Conservation (phyloP, 2,888 invertebrate genomes). For the Octodonta nipae region DNA sequence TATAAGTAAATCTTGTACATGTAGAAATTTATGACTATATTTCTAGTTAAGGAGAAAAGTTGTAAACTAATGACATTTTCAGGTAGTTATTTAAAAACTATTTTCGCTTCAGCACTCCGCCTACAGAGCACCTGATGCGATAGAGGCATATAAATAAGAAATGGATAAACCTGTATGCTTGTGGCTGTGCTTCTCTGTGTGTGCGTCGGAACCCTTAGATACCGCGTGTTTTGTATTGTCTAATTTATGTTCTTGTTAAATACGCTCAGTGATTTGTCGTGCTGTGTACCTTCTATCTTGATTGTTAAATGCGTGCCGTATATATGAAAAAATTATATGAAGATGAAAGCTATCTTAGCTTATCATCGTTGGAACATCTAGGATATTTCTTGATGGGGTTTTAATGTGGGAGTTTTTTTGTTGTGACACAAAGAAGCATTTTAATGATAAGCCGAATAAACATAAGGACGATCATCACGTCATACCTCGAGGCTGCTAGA, state of each 20-base stretch:
- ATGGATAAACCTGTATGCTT: slow-evolving; percentile 1
- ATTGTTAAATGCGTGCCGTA: slow-evolving; percentile 18
- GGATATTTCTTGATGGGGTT: slow-evolving; percentile 4
- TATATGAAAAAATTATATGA: slow-evolving; percentile 7
- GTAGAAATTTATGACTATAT: no score
- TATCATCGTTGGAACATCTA: slow-evolving; percentile 6
- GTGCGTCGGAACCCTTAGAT: slow-evolving; percentile 6
- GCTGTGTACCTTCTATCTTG: slow-evolving; percentile 25
- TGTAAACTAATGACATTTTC: no score
- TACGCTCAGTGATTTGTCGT: slow-evolving; percentile 29
- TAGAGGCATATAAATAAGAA: neutral
- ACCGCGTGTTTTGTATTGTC: slow-evolving; percentile 20
- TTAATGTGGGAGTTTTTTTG: slow-evolving; percentile 6
- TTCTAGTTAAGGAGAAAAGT: no score
- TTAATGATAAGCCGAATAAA: no score
- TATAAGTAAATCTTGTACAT: no score
- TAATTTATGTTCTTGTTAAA: slow-evolving; percentile 25
- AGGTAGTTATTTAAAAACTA: no score
- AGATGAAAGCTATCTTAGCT: slow-evolving; percentile 8
- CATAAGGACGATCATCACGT: no score
- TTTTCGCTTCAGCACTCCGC: no score
- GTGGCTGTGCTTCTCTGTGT: neutral
- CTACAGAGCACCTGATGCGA: no score
- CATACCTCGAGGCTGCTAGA: no score
- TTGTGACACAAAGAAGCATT: no score